A percentile compares a stretch with the other conserved stretches of the same genome.
These are phyloP conservation scores for Pocillopora verrucosa DNA, from an alignment of 64 coral and sea anemone species.

Conservation along the genomic window DNA sequence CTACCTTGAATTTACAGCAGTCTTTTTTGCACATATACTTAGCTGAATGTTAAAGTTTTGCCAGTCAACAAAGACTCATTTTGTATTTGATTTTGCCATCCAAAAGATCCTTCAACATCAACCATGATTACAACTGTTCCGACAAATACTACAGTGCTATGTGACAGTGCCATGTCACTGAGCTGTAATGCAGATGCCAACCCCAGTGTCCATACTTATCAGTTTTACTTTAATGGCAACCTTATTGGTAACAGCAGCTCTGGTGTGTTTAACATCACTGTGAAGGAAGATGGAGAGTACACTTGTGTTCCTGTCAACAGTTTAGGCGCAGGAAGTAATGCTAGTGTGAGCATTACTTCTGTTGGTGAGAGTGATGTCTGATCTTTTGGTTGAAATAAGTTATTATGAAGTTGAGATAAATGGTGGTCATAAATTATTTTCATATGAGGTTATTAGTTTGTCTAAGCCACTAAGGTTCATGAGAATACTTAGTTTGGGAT, in stretches of 20 bases:
- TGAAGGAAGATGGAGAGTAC: constrained; percentile 4
- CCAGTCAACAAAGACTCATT: too few species aligned
- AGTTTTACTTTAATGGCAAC: constrained; percentile 5
- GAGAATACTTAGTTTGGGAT: too few species aligned
- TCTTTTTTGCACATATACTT: too few species aligned
- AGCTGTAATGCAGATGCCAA: not conserved
- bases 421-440: too few species aligned
- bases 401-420: too few species aligned
- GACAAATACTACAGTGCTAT: not conserved
- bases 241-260: constrained; percentile 28
- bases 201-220: not conserved
- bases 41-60: too few species aligned
- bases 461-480: too few species aligned
- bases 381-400: too few species aligned
- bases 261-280: constrained; percentile 11
- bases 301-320: constrained; percentile 10
- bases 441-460: too few species aligned
- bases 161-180: not conserved
- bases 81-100: not conserved
- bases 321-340: not conserved
- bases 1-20: too few species aligned
- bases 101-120: not conserved
- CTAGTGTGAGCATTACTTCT: not conserved
- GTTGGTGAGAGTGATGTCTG: not conserved
- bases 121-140: not conserved